Conservation (phyloP, 1,140 invertebrate genomes). For the Apolygus lucorum region DNA sequence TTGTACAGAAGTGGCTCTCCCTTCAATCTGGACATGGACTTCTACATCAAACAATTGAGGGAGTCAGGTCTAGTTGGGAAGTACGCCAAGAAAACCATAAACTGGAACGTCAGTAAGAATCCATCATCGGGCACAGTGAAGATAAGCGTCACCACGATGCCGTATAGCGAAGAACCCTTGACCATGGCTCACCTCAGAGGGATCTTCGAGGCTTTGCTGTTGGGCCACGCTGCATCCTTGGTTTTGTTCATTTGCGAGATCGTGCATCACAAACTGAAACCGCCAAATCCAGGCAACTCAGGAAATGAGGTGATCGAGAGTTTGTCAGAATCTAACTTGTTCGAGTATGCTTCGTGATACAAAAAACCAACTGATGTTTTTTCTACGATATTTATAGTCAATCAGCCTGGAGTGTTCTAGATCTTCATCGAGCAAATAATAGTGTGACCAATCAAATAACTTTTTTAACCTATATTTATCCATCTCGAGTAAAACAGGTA, state of each 20-base stretch:
- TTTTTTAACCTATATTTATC: too few relatives aligned
- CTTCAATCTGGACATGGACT: not conserved
- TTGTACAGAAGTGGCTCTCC: not conserved
- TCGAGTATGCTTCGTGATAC: too few relatives aligned
- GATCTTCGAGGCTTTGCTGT: not conserved
- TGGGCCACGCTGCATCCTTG: not conserved
- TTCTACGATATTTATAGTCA: too few relatives aligned
- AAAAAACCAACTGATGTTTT: too few relatives aligned
- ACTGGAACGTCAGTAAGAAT: not conserved
- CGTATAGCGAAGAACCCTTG: not conserved
- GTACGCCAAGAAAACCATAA: not conserved
- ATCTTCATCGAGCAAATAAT: too few relatives aligned
- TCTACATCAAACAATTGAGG: not conserved
- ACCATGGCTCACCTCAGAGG: not conserved
- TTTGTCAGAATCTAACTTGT: too few relatives aligned
- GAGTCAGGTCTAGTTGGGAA: not conserved
- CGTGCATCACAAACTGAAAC: too few relatives aligned
- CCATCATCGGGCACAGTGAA: not conserved
- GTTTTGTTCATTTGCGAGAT: not conserved
- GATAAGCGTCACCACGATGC: not conserved
- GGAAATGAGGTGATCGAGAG: too few relatives aligned
- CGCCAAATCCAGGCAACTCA: too few relatives aligned
- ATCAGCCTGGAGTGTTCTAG: too few relatives aligned
- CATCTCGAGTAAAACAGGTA: too few relatives aligned
- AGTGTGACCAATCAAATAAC: too few relatives aligned